Conservation (phyloP, 2,888 invertebrate species). For the Pantelozetes paolii region DNA sequence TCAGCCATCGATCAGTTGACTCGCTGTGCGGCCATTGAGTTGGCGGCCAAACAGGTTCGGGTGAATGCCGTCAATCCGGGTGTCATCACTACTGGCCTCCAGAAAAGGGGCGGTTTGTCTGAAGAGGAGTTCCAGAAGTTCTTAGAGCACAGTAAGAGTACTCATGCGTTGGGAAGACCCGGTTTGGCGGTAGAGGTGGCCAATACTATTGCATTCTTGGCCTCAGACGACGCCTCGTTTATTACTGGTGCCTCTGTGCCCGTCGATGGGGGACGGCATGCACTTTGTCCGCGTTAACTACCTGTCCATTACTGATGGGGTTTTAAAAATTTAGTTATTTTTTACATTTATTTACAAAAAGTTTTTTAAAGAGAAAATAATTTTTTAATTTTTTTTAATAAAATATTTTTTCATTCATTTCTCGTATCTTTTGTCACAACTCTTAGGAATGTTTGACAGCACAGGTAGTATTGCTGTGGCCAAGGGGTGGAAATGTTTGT, state of each 20-base stretch:
- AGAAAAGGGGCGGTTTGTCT: conserved; percentile 76
- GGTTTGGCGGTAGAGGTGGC: conserved; percentile 38
- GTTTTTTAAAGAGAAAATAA: too few species aligned
- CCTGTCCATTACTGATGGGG: too few species aligned
- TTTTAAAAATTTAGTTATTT: too few species aligned
- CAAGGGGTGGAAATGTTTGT: too few species aligned
- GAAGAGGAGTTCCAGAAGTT: conserved; percentile 69
- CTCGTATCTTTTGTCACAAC: too few species aligned
- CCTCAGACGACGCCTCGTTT: conserved; percentile 31
- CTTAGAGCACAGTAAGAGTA: conserved; percentile 53
- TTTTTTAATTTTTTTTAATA: too few species aligned
- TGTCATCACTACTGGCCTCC: conserved; percentile 80
- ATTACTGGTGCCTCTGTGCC: conserved; percentile 17
- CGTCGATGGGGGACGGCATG: conserved; percentile 31
- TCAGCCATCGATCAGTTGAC: conserved; percentile 88
- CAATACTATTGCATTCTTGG: conserved; percentile 26
- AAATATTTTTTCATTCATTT: too few species aligned
- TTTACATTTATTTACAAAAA: too few species aligned
- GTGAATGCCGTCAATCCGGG: conserved; percentile 67
- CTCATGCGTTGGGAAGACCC: not conserved
- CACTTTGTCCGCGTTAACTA: not conserved
- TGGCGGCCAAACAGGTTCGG: conserved; percentile 55
- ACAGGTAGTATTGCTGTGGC: too few species aligned
- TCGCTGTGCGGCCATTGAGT: conserved; percentile 73
- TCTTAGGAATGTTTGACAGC: too few species aligned